Evolutionary conservation across 2,113 vertebrate species (phyloP), one percentile per base, ranked within the genome.

Genomic region (Silurus meridionalis): DNA sequence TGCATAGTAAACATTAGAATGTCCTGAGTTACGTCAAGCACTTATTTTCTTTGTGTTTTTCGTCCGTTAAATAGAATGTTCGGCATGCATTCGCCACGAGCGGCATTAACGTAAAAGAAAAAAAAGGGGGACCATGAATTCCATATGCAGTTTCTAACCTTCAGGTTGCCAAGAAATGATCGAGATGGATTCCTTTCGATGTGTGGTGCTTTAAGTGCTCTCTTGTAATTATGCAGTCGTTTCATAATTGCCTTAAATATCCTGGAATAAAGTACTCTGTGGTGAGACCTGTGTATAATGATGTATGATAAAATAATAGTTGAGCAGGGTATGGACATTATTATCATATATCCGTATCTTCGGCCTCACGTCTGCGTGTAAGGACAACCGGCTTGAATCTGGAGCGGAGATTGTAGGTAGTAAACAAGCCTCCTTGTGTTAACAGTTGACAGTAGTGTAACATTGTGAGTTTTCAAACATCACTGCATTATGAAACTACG

Each of bases 171-270:
- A 87, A 89, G 89, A 90, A 87, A 88, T 28, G 64, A 85, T 86
- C 77, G 80, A 91, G 83, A 82, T 90, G 80, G 63, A 87, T 83
- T 88, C 85, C 79, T 90, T 75, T 88, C 83, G 50, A 64, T 87
- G 84, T 90, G 90, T 79, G 88, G 86, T 91, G 90, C 89, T 87
- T 88, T 2, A 86, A 90, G 89, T 93, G 89, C 91, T 90, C 85
- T 87, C 91, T 89, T 93, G 91, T 93, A 89, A 92, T 93, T 92
- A 94, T 95, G 94, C 93, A 95, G 94, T 93, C 84, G 89, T 93
- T 92, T 95, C 93, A 94, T 94, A 92, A 94, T 94, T 94, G 94
- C 94, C 95, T 95, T 95, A 95, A 94, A 88, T 90, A 93, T 90
- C 91, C 92, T 89, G 75, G 91, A 95, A 93, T 95, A 95, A 95